phyloP scores from a whole-genome alignment of 2,113 vertebrate genomes.

The Rutilus rutilus region DNA sequence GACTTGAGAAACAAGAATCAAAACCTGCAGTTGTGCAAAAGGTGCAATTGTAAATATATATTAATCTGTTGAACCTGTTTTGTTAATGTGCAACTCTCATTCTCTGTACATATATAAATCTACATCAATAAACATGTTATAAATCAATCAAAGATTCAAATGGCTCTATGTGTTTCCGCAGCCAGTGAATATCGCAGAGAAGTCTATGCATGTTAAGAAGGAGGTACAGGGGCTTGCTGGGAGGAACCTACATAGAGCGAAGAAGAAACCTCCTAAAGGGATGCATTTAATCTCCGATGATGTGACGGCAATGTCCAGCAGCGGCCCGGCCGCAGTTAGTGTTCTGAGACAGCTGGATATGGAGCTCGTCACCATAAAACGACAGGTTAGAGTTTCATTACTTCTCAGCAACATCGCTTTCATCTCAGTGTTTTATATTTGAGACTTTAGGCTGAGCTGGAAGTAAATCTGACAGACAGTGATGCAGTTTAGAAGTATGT shows the following conservation, averaged over 20 bases:
- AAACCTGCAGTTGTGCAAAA: slow-evolving; percentile 67
- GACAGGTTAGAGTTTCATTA: slow-evolving; percentile 79
- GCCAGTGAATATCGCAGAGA: slow-evolving; percentile 68
- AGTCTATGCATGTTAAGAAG: slow-evolving; percentile 83
- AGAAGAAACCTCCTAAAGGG: slow-evolving; percentile 94
- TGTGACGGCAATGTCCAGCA: slow-evolving; percentile 87
- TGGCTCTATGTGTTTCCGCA: slow-evolving; percentile 12
- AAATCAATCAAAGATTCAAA: not conserved
- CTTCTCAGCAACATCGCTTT: not conserved
- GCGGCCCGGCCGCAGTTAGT: slow-evolving; percentile 82
- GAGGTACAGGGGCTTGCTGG: slow-evolving; percentile 83
- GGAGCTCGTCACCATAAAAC: slow-evolving; percentile 92
- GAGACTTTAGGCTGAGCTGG: not conserved
- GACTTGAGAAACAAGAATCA: slow-evolving; percentile 64
- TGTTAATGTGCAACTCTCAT: not conserved
- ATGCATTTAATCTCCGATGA: slow-evolving; percentile 94
- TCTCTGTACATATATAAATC: not conserved
- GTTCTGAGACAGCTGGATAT: slow-evolving; percentile 90
- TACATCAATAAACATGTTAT: not conserved
- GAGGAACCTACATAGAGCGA: slow-evolving; percentile 84
- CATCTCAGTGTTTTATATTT: not conserved
- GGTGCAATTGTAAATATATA: slow-evolving; percentile 56
- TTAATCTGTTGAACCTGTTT: not conserved
- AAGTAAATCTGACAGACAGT: not conserved
- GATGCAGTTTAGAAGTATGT: not conserved